Conservation (phyloP, 1,140 invertebrate species). For the Trachymyrmex cornetzi region DNA sequence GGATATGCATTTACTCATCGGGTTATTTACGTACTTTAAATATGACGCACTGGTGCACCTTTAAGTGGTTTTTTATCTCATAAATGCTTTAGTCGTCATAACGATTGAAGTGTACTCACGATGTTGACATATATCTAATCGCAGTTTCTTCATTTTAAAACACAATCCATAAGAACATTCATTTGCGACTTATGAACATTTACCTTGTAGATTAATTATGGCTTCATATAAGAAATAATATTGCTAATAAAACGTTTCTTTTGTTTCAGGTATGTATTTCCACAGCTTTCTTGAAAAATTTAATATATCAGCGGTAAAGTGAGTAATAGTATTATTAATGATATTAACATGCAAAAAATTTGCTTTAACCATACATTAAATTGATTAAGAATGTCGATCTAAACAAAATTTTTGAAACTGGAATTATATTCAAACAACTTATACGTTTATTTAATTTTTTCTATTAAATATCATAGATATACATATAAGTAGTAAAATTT, state of each 20-base stretch:
- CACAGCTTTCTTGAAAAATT: neutral
- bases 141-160: neutral
- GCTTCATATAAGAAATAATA: neutral
- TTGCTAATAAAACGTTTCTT: conserved; percentile 10
- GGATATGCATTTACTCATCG: conserved; percentile 71
- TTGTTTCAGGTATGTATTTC: conserved; percentile 78
- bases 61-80: conserved; percentile 31
- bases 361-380: neutral
- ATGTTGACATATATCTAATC: conserved; percentile 51
- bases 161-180: neutral
- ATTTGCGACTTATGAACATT: conserved; percentile 8
- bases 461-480: neutral
- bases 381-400: neutral
- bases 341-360: conserved; percentile 2
- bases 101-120: conserved; percentile 35
- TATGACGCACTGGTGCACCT: conserved; percentile 40
- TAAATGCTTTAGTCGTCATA: conserved; percentile 30
- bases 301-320: neutral
- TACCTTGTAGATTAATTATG: conserved; percentile 9
- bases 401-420: neutral
- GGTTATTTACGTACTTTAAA: conserved; percentile 77
- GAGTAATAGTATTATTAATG: conserved; percentile 27
- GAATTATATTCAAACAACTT: neutral
- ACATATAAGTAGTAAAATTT: too few species aligned
- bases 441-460: neutral